phyloP scores from a whole-genome alignment of 2,113 vertebrate genomes.

The Chitala chitala region DNA sequence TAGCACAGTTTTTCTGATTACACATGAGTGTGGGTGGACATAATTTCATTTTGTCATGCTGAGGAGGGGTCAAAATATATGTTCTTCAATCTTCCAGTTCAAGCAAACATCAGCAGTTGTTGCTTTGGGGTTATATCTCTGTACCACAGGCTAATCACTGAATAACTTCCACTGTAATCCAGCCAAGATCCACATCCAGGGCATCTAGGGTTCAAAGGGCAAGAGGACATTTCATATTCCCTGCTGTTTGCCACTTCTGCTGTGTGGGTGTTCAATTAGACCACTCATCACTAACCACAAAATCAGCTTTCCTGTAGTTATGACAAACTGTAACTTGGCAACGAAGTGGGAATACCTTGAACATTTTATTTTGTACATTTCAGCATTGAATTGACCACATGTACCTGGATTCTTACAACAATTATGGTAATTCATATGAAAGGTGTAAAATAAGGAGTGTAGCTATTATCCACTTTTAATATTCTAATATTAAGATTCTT shows the following conservation, averaged over 20 bases:
- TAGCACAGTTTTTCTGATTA: not conserved
- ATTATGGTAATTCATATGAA: no score
- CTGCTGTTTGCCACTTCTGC: not conserved
- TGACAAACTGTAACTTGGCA: not conserved
- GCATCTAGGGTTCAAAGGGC: not conserved
- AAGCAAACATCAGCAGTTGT: not conserved
- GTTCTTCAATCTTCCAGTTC: not conserved
- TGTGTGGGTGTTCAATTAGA: not conserved
- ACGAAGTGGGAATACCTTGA: not conserved
- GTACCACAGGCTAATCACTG: not conserved
- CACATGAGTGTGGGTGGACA: not conserved
- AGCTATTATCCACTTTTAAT: no score
- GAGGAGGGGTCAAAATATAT: not conserved
- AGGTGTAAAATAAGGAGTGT: no score
- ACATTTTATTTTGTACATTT: no score
- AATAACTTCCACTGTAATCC: not conserved
- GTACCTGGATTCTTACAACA: no score
- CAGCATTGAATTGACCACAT: no score
- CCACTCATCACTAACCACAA: not conserved
- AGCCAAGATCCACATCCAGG: not conserved
- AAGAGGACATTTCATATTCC: not conserved
- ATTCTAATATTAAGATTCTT: no score
- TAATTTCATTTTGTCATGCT: not conserved
- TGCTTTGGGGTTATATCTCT: not conserved
- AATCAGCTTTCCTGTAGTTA: not conserved